phyloP scores from a whole-genome alignment of 2,797 vertebrate genomes.

The Gastrophryne carolinensis region DNA sequence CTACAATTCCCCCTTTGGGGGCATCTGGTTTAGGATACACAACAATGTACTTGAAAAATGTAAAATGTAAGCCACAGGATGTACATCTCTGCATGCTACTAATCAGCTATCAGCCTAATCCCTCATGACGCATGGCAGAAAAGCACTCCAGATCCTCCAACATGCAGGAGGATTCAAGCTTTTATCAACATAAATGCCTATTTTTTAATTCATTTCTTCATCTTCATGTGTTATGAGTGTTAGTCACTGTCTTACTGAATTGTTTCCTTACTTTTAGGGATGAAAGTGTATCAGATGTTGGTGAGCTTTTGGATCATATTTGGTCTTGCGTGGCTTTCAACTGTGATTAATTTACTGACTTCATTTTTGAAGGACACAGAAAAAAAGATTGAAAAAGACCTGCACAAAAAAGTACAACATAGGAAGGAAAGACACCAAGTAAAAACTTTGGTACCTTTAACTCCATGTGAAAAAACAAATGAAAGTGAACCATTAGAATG shows the following conservation, averaged over 20 bases:
- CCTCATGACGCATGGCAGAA: too few relatives aligned
- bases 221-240: too few relatives aligned
- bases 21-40: too few relatives aligned
- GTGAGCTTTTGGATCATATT: conserved; percentile 66
- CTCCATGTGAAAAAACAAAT: conserved; percentile 18
- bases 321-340: conserved; percentile 66
- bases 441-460: conserved; percentile 17
- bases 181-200: too few relatives aligned
- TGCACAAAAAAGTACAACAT: conserved; percentile 57
- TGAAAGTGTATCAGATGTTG: conserved; percentile 53
- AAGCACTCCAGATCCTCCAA: too few relatives aligned
- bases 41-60: too few relatives aligned
- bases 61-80: too few relatives aligned
- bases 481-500: neutral
- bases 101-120: too few relatives aligned
- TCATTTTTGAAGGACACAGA: conserved; percentile 61
- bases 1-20: too few relatives aligned
- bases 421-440: conserved; percentile 39
- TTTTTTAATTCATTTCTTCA: too few relatives aligned
- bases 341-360: conserved; percentile 67
- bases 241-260: conserved; percentile 16
- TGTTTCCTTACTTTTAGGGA: conserved; percentile 57
- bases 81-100: too few relatives aligned
- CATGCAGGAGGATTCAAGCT: too few relatives aligned
- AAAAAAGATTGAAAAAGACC: conserved; percentile 62